These are phyloP conservation scores for Notolepis coatsorum DNA, from an alignment of 2,797 vertebrate species.

Conservation along the genomic window DNA sequence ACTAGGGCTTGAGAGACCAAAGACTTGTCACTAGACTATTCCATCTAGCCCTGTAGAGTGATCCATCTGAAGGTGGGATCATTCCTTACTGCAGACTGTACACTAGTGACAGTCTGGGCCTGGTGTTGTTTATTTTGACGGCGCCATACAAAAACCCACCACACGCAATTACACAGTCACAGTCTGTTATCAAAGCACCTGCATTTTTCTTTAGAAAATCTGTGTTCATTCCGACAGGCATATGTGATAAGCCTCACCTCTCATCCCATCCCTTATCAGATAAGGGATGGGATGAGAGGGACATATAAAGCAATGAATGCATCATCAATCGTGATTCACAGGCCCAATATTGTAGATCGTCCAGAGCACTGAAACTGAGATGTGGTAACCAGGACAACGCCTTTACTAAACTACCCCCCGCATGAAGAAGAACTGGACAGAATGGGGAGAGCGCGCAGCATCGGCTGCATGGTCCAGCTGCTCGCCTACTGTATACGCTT, in stretches of 20 bases:
- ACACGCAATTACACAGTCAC: background rate
- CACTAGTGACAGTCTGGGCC: slow-evolving; percentile 20
- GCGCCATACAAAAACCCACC: slow-evolving; percentile 6
- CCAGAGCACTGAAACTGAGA: background rate
- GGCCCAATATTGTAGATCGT: background rate
- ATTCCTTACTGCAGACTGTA: slow-evolving; percentile 19
- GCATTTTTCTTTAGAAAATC: background rate
- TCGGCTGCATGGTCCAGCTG: slow-evolving; percentile 38
- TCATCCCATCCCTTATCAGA: too few relatives aligned
- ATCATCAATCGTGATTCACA: too few relatives aligned
- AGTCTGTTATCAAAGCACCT: slow-evolving; percentile 25
- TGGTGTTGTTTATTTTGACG: slow-evolving; percentile 51
- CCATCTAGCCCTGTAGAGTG: background rate
- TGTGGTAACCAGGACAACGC: slow-evolving; percentile 72
- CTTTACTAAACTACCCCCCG: slow-evolving; percentile 55
- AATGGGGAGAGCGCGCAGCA: slow-evolving; percentile 27
- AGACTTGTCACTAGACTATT: background rate
- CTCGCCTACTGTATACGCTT: slow-evolving; percentile 45
- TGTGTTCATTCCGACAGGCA: background rate
- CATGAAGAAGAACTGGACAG: background rate
- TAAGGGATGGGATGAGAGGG: too few relatives aligned
- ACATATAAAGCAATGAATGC: too few relatives aligned
- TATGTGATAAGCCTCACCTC: too few relatives aligned
- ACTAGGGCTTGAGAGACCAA: background rate
- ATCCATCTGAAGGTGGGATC: slow-evolving; percentile 30